Evolutionary conservation across 1,140 invertebrate genomes (phyloP).

Genomic region (Ceratitis capitata): DNA sequence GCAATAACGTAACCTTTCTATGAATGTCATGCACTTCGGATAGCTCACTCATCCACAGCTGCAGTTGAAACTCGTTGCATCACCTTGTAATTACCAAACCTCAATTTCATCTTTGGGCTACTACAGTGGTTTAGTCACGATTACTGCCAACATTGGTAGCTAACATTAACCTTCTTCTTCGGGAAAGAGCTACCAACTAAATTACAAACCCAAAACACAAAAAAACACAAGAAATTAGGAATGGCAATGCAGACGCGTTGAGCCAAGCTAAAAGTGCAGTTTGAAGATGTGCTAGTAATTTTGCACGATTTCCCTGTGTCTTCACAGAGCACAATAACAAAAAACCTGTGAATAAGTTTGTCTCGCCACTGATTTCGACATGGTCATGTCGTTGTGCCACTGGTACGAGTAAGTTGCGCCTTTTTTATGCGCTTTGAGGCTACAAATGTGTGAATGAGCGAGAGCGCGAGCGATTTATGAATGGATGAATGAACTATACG

Average conservation of each 20-base stretch:
- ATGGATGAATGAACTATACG: conserved; percentile 3
- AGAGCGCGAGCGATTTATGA: neutral
- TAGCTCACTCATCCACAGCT: too few species aligned
- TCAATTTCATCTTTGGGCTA: neutral
- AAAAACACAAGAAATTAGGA: neutral
- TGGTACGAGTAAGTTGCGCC: neutral
- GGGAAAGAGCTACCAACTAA: neutral
- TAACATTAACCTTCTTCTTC: neutral
- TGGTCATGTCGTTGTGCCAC: neutral
- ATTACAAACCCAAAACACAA: neutral
- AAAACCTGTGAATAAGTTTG: neutral
- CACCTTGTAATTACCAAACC: neutral
- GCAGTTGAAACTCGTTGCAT: neutral
- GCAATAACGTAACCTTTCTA: too few species aligned
- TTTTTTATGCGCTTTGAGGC: neutral
- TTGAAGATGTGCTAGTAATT: neutral
- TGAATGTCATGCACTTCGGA: too few species aligned
- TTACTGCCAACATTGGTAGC: neutral
- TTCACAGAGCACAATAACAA: neutral
- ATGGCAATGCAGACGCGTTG: neutral
- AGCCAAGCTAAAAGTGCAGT: neutral
- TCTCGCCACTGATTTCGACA: neutral
- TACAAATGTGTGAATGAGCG: neutral
- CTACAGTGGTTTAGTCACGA: neutral
- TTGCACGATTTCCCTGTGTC: neutral